Evolutionary conservation across 2,797 vertebrate species (phyloP), one percentile per base, ranked within the genome.

Genomic region (Melanotaenia parkinsoni): DNA sequence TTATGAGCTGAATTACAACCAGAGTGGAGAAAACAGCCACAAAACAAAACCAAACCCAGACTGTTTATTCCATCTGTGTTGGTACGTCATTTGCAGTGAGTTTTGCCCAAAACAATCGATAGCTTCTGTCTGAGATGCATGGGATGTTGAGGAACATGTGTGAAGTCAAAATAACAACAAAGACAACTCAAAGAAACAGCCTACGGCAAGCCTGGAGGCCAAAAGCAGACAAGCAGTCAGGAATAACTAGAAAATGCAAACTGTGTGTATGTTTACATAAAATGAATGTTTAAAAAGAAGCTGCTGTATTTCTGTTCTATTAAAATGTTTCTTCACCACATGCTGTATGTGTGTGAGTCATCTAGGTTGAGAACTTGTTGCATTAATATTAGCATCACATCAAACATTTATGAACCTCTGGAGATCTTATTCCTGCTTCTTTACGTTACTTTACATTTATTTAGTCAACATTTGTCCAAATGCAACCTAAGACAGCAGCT

Each of bases 91-190:
- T 76, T 66, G 66, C 60, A 60, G 65, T 51, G 43, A 70, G 70
- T 40, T 77, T 73, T 77, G 14, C 18, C 64, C 57, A 56, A 72
- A 82, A 58, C 56, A 58, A 80, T 84, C 85, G 56, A 78, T 82
- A 74, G 22, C 59, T 73, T 7, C 47, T 45, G 60, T 61, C 58
- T 13, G 43, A 63, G 62, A 47, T 53, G 22, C 18, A 50, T n/a
- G 47, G 14, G 65, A 58, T 13, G 61, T 57, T 20, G 7, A 58
- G 62, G 24, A 58, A 56, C 12, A 8, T 28, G 72, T 43, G 22
- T 53, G 38, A 57, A 56, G 67, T 22, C n/a, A 40, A 65, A 71
- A 72, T 33, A 72, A 61, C 58, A 66, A 26, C 26, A 70, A 76
- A 66, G 30, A 22, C 63, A 67, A 24, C 60, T 76, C 54, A 65